Evolutionary conservation across 1,140 invertebrate species (phyloP), one percentile per base, ranked within the genome.

Genomic region (Pomacea maculata): DNA sequence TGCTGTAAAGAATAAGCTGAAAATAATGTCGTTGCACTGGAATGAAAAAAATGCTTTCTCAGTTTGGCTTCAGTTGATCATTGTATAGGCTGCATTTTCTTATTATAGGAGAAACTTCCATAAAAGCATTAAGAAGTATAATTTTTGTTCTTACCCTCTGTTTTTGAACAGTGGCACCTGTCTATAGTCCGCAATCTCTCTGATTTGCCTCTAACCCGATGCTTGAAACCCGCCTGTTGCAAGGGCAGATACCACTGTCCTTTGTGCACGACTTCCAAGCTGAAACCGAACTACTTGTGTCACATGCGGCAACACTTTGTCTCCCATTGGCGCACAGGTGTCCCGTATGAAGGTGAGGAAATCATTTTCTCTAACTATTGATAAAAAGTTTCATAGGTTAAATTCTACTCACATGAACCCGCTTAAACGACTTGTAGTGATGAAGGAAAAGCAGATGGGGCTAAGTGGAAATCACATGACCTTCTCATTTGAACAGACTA

Each of bases 171-270:
- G 79, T 75, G 73, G 72, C 71, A 80, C 64, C 63, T 68, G 54
- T 75, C 71, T 73, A 67, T 80, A 7, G 79, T 80, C n/a, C 57
- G 79, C 12, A 75, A 68, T n/a, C 72, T 80, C 52, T 74, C 72
- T 1, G 79, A 80, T 63, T 52, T 80, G 64, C 72, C 72, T 25
- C 14, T 75, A 17, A 21, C 12, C 11, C 72, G 79, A 17, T 80
- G 79, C 64, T 29, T 61, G 34, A 17, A 29, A 21, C 55, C 14
- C 52, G 72, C 78, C 71, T 82, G 81, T 78, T 82, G 81, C 79
- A 79, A 75, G 19, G 72, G 75, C 10, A 78, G 79, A 67, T 82
- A 75, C 63, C 81, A 82, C 74, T 82, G 81, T 61, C 78, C 78
- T 0, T 57, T 82, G 52, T 82, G 81, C 63, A 75, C 65, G 0